Evolutionary conservation across 37 sponge, comb jelly and placozoan genomes (phyloP).

Genomic region (Bolinopsis microptera): DNA sequence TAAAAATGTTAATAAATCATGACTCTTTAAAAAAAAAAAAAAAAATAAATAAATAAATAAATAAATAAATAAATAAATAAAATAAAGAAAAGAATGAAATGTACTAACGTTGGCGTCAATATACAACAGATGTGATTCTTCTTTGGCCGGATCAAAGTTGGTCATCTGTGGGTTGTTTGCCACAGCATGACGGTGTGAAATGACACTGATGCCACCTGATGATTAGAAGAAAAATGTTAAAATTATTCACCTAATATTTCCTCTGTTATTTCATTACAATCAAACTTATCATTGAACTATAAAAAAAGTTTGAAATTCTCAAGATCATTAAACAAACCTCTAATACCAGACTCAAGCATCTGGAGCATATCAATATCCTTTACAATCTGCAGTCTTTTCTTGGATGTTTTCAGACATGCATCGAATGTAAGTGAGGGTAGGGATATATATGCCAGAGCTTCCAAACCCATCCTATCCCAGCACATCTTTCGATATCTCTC

Average conservation of each 20-base stretch:
- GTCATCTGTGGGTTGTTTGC: constrained; percentile 46
- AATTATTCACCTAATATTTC: too few relatives aligned
- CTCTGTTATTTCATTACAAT: too few relatives aligned
- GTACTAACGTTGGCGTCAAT: constrained; percentile 40
- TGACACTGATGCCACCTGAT: constrained; percentile 40
- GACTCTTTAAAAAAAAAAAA: too few relatives aligned
- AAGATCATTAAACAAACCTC: too few relatives aligned
- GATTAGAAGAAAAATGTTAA: too few relatives aligned
- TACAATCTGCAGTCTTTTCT: constrained; percentile 39
- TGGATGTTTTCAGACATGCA: constrained; percentile 39
- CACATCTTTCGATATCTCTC: constrained; percentile 41
- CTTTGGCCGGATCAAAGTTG: constrained; percentile 5
- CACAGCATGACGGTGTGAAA: constrained; percentile 54
- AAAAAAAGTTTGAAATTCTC: too few relatives aligned
- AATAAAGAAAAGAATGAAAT: background rate
- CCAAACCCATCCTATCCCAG: constrained; percentile 62
- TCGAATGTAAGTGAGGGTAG: constrained; percentile 41
- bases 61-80: too few relatives aligned
- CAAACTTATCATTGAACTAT: too few relatives aligned
- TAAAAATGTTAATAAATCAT: background rate
- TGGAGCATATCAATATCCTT: constrained; percentile 55
- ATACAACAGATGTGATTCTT: constrained; percentile 45
- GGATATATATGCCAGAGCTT: constrained; percentile 27
- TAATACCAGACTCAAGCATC: constrained; percentile 54
- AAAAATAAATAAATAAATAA: too few relatives aligned